Evolutionary conservation across 2,888 invertebrate species (phyloP).

Genomic region (Nysson spinosus): DNA sequence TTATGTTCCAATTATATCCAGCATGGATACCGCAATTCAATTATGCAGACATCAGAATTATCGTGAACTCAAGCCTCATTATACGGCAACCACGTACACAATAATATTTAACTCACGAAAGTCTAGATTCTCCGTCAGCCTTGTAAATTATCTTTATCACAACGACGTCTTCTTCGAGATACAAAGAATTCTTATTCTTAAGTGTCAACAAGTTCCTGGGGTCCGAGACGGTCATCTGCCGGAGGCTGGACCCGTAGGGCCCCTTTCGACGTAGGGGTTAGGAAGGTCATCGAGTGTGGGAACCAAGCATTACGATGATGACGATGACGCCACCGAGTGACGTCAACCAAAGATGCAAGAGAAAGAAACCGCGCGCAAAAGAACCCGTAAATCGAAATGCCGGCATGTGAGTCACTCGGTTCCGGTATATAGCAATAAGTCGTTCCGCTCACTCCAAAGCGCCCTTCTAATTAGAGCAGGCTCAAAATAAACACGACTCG

Average conservation of each 20-base stretch:
- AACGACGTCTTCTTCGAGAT: conserved; percentile 13
- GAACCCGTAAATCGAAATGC: conserved; percentile 57
- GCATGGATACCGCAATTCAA: no score
- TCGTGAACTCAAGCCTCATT: no score
- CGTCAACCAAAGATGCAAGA: conserved; percentile 56
- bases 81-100: no score
- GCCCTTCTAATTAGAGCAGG: conserved; percentile 70
- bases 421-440: conserved; percentile 69
- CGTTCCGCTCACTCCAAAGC: conserved; percentile 66
- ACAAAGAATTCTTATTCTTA: conserved; percentile 6
- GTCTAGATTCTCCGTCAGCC: no score
- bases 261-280: conserved; percentile 58
- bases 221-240: conserved; percentile 30
- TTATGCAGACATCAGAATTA: no score
- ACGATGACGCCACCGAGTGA: conserved; percentile 71
- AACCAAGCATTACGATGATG: conserved; percentile 61
- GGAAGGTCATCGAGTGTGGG: conserved; percentile 73
- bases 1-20: no score
- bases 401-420: conserved; percentile 69
- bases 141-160: conserved; percentile 28
- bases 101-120: no score
- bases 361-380: conserved; percentile 41
- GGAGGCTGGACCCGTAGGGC: conserved; percentile 29
- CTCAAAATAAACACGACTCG: conserved; percentile 72
- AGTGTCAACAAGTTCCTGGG: conserved; percentile 1